Evolutionary conservation across 2,113 vertebrate genomes (phyloP).

Genomic region (Tapirus terrestris): DNA sequence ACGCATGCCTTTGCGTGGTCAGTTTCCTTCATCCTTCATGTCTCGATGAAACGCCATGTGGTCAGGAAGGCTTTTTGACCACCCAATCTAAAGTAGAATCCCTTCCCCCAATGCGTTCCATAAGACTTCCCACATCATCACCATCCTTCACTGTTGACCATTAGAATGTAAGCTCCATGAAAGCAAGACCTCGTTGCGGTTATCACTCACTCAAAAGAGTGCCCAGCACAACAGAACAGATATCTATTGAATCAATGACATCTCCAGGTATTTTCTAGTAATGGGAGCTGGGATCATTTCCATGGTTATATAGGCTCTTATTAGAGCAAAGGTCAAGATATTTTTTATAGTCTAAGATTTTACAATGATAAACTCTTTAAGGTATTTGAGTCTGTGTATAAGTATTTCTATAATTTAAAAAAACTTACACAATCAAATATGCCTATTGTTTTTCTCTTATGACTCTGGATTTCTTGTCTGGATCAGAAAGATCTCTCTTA

Average conservation of each 20-base stretch:
- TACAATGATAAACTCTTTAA: background rate
- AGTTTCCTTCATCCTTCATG: background rate
- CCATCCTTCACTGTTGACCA: background rate
- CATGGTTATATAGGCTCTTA: background rate
- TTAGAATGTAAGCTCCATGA: background rate
- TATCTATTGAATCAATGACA: background rate
- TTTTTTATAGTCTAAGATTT: background rate
- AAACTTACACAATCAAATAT: background rate
- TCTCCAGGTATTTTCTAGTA: too few relatives aligned
- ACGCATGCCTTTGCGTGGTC: background rate
- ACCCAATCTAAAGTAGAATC: background rate
- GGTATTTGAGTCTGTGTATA: background rate
- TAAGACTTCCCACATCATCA: background rate
- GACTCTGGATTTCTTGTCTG: background rate
- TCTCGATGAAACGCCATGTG: background rate
- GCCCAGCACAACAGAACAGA: background rate
- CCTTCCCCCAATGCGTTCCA: accelerated
- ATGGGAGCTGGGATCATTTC: background rate
- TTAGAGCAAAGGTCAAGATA: background rate
- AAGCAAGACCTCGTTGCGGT: too few relatives aligned
- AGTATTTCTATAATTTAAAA: background rate
- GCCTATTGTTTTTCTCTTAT: background rate
- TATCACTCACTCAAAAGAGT: background rate
- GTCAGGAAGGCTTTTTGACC: background rate
- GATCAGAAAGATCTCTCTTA: background rate